Evolutionary conservation across 2,113 vertebrate genomes (phyloP).

Genomic region (Psittacara wagleri): DNA sequence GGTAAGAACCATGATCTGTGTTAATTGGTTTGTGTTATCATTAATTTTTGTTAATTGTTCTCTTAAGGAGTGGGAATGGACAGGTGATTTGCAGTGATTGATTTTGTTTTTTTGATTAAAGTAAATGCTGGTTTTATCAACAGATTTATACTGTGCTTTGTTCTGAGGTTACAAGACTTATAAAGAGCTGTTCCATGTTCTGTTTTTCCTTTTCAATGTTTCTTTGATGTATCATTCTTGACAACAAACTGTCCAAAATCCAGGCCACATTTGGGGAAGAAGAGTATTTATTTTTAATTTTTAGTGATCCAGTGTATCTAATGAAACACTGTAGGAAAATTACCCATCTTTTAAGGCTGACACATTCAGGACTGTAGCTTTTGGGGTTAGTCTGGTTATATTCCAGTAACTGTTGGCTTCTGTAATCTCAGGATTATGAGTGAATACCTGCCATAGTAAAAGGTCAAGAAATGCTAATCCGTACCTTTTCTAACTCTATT

Average conservation of each 20-base stretch:
- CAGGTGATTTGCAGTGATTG: neutral
- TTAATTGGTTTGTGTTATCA: neutral
- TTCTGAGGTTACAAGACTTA: neutral
- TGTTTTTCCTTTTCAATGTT: neutral
- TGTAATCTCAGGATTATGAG: neutral
- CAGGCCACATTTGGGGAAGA: neutral
- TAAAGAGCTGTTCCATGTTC: neutral
- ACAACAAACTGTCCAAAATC: neutral
- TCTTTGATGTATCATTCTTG: neutral
- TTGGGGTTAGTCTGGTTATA: neutral
- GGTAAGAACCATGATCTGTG: conserved; percentile 76
- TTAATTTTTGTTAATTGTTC: neutral
- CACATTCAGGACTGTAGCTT: neutral
- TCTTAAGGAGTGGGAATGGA: neutral
- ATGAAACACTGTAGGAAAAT: neutral
- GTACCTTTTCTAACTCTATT: neutral
- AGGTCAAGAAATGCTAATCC: neutral
- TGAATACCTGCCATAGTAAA: neutral
- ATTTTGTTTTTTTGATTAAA: neutral
- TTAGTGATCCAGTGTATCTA: neutral
- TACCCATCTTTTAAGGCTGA: neutral
- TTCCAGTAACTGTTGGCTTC: neutral
- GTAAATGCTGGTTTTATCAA: neutral
- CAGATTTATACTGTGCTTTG: neutral
- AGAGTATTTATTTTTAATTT: neutral